phyloP scores from a whole-genome alignment of 2,888 invertebrate genomes.

The Endotricha flammealis region DNA sequence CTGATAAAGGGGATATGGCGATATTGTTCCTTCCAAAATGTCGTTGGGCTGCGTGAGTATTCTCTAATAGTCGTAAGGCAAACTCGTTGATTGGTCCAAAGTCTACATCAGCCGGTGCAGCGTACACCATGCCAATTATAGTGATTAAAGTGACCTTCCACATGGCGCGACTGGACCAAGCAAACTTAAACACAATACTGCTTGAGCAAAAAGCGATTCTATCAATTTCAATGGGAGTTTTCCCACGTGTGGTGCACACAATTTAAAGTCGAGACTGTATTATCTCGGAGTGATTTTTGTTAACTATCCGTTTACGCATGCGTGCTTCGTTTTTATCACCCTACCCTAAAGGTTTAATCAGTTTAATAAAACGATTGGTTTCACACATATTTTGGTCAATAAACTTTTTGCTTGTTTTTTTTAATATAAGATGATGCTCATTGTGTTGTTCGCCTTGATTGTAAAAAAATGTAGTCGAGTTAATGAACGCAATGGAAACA shows the following conservation, averaged over 20 bases:
- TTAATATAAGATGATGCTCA: not conserved
- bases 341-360: conserved; percentile 6
- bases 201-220: conserved; percentile 33
- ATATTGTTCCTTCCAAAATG: conserved; percentile 55
- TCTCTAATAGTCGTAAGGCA: conserved; percentile 52
- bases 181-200: conserved; percentile 40
- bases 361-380: conserved; percentile 4
- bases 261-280: conserved; percentile 42
- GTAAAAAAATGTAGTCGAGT: conserved; percentile 6
- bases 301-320: not conserved
- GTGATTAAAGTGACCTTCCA: conserved; percentile 39
- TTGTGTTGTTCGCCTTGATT: conserved; percentile 8
- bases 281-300: conserved; percentile 19
- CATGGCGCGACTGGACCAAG: conserved; percentile 44
- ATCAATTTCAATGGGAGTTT: conserved; percentile 39
- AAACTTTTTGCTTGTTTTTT: conserved; percentile 3
- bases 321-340: conserved; percentile 7
- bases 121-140: conserved; percentile 36
- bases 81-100: conserved; percentile 55
- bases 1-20: conserved; percentile 59
- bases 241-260: conserved; percentile 52
- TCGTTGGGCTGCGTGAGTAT: conserved; percentile 56
- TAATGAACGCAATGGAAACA: no score
- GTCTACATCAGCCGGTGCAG: conserved; percentile 39
- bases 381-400: not conserved